Evolutionary conservation across 2,888 invertebrate species (phyloP), one percentile per base, ranked within the genome.

Genomic region (Parelbella ahira): DNA sequence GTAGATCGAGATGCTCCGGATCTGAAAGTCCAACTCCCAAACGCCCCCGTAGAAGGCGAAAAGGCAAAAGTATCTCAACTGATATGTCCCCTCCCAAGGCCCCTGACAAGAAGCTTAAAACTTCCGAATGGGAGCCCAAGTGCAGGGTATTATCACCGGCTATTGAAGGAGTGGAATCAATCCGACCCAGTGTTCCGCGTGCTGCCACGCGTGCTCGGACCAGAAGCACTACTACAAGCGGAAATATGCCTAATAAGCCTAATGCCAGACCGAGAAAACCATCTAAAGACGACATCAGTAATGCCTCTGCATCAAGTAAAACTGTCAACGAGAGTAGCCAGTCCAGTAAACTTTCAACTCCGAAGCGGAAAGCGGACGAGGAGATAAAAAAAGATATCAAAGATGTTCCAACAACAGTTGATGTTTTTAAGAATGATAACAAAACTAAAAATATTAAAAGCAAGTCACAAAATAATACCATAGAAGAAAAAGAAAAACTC

Each of bases 91-190:
- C 75, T 52, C 90, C 89, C 78, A 91, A 91, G 90, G 90, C 91
- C 90, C 91, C 92, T 75, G 92, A 92, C 84, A 92, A 92, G 92
- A 93, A 92, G 92, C 92, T 92, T 91, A 93, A 92, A 92, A 92
- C 92, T 92, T 92, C 92, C 92, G 92, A 92, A 90, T 91, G 91
- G 91, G 90, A 90, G 90, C 89, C 91, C 90, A 91, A 90, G 89
- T 89, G 88, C 81, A 88, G 91, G 89, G 89, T 90, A 89, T 88
- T 91, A 90, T 89, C 92, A 89, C 89, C 91, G 90, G 68, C 90
- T 92, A 73, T 83, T 93, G 90, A 93, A 89, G 89, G 93, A 93
- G 91, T 92, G 91, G 92, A 93, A 93, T 79, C 90, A 84, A 58
- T 75, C 68, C 68, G 88, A 88, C 56, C 80, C 84, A 65, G 61